Base-by-base conservation (phyloP, 2,888 invertebrate species). In the Neoascia interrupta region DNA sequence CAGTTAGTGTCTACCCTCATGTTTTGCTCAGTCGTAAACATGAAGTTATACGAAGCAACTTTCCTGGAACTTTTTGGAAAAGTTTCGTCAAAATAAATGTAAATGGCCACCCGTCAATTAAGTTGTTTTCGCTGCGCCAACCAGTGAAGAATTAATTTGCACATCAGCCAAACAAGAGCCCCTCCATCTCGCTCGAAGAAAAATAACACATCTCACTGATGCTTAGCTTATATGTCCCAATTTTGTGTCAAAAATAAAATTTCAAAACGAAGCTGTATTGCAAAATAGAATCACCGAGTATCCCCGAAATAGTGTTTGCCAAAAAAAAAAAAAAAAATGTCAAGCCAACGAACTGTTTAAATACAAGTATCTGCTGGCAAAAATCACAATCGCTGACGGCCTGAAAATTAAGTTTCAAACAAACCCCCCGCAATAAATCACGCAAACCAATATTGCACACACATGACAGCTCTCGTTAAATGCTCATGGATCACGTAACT, bases 181-280 rank as follows among this genome's bases (percentile, higher is more conserved):
- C 23, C 43, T 8, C 41, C 34, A 58, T 19, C 23, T 34, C 16
- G 49, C 49, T 26, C 10, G 10, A 56, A 26, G 31, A 21, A 41
- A 11, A 18, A 69, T 13, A 58, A 45, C 34, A 60, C n/a, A n/a
- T 26, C 26, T 16, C 26, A n/a, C n/a, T n/a, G n/a, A n/a, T n/a
- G n/a, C n/a, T n/a, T n/a, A n/a, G n/a, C n/a, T n/a, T n/a, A n/a
- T n/a, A n/a, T 68, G 74, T 53, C 74, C 69, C 54, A 69, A 75
- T 61, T 75, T 36, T 11, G 54, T 61, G 74, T 68, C 60, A 75
- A 61, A 75, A 75, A 75, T 68, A 75, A 69, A 41, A 75, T 75
- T 60, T 61, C 60, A 61, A 74, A 74, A 60, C 47, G 19, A 60
- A 41, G 19, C 1, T n/a, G 10, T 6, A 37, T n/a, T n/a, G n/a